Evolutionary conservation across 2,113 vertebrate species (phyloP).

Genomic region (Elanoides forficatus): DNA sequence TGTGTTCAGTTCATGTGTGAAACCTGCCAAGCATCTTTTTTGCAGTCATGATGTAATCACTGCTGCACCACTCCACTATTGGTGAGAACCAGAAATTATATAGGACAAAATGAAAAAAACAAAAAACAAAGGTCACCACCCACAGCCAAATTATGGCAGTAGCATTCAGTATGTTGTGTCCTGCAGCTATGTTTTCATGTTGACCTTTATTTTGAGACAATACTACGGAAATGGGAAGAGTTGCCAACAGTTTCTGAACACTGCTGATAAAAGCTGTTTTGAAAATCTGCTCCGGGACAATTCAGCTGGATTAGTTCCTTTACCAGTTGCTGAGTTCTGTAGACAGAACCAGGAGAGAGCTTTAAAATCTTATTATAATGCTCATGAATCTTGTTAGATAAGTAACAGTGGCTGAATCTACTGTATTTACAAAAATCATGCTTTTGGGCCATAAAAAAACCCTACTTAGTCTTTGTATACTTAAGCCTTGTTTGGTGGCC

Average conservation of each 20-base stretch:
- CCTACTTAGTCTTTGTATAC: not conserved
- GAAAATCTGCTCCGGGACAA: not conserved
- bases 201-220: not conserved
- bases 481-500: not conserved
- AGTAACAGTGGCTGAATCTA: not conserved
- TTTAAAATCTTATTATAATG: not conserved
- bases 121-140: not conserved
- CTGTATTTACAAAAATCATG: not conserved
- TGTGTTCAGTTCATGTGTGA: not conserved
- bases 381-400: not conserved
- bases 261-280: slow-evolving; percentile 17
- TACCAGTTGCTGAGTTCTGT: not conserved
- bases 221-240: not conserved
- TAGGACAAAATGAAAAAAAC: not conserved
- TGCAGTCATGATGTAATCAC: not conserved
- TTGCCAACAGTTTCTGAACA: not conserved
- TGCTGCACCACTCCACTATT: not conserved
- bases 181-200: not conserved
- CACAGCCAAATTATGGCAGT: not conserved
- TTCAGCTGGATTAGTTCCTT: not conserved
- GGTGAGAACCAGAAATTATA: not conserved
- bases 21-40: not conserved
- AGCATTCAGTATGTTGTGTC: not conserved
- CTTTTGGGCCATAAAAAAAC: not conserved
- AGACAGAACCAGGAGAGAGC: not conserved